Evolutionary conservation across 2,888 invertebrate genomes (phyloP).

Genomic region (Ferrisia virgata): DNA sequence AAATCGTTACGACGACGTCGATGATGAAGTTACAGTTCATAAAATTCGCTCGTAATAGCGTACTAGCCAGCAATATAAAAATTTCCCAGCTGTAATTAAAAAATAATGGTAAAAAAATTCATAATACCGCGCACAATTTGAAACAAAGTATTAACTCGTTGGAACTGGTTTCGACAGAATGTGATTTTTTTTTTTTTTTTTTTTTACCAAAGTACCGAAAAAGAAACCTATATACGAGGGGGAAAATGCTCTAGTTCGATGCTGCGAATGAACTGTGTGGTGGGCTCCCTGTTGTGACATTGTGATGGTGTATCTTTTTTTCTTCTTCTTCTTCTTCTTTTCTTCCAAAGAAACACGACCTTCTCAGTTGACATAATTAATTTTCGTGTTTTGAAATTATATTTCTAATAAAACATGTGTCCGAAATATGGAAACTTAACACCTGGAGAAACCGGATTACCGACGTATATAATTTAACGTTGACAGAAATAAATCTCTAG

Average conservation of each 20-base stretch:
- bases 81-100: background rate
- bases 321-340: background rate
- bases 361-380: constrained; percentile 28
- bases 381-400: constrained; percentile 22
- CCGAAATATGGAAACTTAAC: constrained; percentile 30
- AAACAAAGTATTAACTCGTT: constrained; percentile 3
- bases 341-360: background rate
- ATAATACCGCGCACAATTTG: background rate
- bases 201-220: no score
- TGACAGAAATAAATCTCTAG: constrained; percentile 9
- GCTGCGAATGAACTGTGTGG: background rate
- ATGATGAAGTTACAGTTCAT: constrained; percentile 32
- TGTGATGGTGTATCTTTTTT: background rate
- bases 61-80: background rate
- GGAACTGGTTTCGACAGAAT: background rate
- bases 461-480: constrained; percentile 1
- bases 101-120: background rate
- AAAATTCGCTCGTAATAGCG: constrained; percentile 36
- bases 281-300: constrained; percentile 16
- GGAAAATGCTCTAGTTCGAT: constrained; percentile 4
- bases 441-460: constrained; percentile 28
- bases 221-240: background rate
- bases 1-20: background rate
- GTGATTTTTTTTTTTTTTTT: no score
- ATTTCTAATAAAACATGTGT: constrained; percentile 30